Evolutionary conservation across 2,888 invertebrate species (phyloP).

Genomic region (Ptychoptera albimana): DNA sequence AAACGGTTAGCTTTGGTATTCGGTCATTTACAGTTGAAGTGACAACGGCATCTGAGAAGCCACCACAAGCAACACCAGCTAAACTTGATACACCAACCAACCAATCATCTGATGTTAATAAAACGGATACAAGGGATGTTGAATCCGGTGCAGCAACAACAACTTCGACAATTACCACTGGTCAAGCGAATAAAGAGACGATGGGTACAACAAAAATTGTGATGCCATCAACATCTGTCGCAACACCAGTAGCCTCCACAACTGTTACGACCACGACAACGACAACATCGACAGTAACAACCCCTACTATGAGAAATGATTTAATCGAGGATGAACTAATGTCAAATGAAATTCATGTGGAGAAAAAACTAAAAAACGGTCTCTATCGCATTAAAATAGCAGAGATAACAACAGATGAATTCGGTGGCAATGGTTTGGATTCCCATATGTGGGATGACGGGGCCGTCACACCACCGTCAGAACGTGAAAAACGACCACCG

Average conservation of each 20-base stretch:
- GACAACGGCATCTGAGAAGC: conserved; percentile 11
- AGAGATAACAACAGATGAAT: conserved; percentile 19
- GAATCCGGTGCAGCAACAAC: conserved; percentile 11
- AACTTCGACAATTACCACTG: not conserved
- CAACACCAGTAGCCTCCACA: conserved; percentile 3
- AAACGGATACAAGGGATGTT: conserved; percentile 13
- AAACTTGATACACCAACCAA: conserved; percentile 1
- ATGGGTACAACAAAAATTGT: not conserved
- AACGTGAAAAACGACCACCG: conserved; percentile 6
- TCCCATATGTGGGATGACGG: conserved; percentile 4
- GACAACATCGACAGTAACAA: conserved; percentile 7
- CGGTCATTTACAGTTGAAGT: conserved; percentile 14
- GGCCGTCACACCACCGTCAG: not conserved
- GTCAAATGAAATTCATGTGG: conserved; percentile 15
- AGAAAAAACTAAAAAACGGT: conserved; percentile 18
- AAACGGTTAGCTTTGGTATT: conserved; percentile 12
- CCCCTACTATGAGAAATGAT: not conserved
- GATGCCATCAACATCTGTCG: conserved; percentile 4
- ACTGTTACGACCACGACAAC: conserved; percentile 1
- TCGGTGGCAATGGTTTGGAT: conserved; percentile 13
- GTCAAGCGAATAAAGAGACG: not conserved
- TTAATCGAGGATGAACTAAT: conserved; percentile 8
- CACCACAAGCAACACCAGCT: not conserved
- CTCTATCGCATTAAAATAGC: conserved; percentile 24
- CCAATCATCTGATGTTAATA: conserved; percentile 8